Evolutionary conservation across 2,797 vertebrate genomes (phyloP), one percentile per base, ranked within the genome.

Genomic region (Anolis apletophallus): DNA sequence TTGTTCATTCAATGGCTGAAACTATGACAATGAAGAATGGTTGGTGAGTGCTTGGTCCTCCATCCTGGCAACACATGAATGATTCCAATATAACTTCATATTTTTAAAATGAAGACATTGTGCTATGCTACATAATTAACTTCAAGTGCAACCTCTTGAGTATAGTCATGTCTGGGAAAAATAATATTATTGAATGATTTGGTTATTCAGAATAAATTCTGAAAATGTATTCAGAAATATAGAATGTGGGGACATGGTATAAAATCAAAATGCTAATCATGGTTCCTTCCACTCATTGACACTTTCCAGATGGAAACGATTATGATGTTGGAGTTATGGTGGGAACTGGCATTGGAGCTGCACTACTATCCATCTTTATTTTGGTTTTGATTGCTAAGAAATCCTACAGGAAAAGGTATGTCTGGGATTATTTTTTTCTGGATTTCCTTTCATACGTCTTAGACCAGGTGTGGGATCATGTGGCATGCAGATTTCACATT

Each of bases 371-470:
- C 0, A 0, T 91, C 13, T 67, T 89, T 19, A 83, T 88, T 59
- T 54, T 94, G 40, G 8, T 88, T 13, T 87, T 91, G 64, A 91
- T 95, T 88, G 90, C 95, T 72, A 96, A 95, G 77, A 96, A 94
- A 54, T 93, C 95, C 0, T 88, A 93, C 87, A 95, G 95, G 54
- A 94, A 88, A 87, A 92, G 96, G 97, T 97, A 96, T 46, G 1
- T 16, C 29, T 54, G 61, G 16, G 23, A 34, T 55, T 83, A 0
- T 73, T 36, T 61, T 46, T 26, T 1, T 29, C 12, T 4, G 3
- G 29, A 8, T 17, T 61, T 61, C n/a, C 68, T 17, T 23, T 32
- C 16, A 29, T 57, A 46, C 1, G 13, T 13, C 32, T 72, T 54
- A 29, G 19, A 54, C 11, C 67, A 69, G 21, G 11, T 64, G 26